Base-by-base conservation (phyloP, 2,888 invertebrate species). In the Mellilla xanthometata region DNA sequence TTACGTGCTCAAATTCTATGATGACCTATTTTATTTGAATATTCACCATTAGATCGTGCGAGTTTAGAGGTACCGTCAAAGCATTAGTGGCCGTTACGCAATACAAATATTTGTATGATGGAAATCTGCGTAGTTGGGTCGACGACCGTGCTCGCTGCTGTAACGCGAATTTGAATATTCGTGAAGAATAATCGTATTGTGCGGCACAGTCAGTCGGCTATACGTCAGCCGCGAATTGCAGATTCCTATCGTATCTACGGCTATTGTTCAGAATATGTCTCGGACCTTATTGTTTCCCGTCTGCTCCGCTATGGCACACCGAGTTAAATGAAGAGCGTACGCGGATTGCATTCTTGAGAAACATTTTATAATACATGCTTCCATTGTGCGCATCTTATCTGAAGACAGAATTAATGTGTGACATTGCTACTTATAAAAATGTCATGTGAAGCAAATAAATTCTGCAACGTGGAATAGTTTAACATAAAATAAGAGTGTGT, bases 261-360 rank as follows among this genome's bases (percentile, higher is more conserved):
- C 86, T 75, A 88, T 88, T 88, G 88, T 88, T 88, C 88, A 79
- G 76, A 84, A 88, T 88, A 88, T 75, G 88, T 88, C 86, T 71
- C 84, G 80, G 54, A 61, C 76, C 76, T 79, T 82, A 87, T 88
- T 88, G 85, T 86, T 80, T 68, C 57, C 58, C 55, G 68, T 68
- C 72, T 72, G 70, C 68, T 65, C 63, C 68, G 69, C 68, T 69
- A 69, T 72, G 74, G 80, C 73, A 77, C 75, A 68, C 66, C 68
- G 68, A 72, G 78, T 82, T 79, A 79, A 84, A 85, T 80, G 72
- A 79, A 70, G 76, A 71, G 67, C 71, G 76, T 58, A 73, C 79
- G 84, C 74, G 73, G 39, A 60, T 56, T 50, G 85, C 80, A 85
- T 86, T 65, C 54, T 64, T 72, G 68, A 72, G 67, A 61, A 59